A percentile compares a stretch with the other conserved stretches of the same genome.
These are phyloP conservation scores for Siniperca undulata DNA, from an alignment of 2,797 vertebrate genomes.

Conservation along the genomic window DNA sequence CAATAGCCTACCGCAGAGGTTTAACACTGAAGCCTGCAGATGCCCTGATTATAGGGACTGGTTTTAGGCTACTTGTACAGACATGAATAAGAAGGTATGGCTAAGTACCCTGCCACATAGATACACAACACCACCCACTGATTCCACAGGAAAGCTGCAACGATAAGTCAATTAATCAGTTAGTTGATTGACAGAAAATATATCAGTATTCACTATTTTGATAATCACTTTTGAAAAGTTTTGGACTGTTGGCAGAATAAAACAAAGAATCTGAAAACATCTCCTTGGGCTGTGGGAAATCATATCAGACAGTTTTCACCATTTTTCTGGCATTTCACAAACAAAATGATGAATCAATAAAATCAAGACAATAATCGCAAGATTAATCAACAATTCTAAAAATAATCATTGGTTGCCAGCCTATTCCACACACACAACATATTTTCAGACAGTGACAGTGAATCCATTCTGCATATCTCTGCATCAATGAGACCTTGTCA, in stretches of 20 bases:
- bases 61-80: neutral
- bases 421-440: neutral
- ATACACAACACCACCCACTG: neutral
- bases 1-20: neutral
- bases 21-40: neutral
- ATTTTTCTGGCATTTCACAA: constrained; percentile 2
- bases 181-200: neutral
- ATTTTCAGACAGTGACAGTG: neutral
- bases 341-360: neutral
- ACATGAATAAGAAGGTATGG: neutral
- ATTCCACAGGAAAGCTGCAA: neutral
- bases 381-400: neutral
- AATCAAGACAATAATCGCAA: neutral
- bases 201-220: neutral
- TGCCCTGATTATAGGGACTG: neutral
- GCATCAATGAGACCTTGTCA: neutral
- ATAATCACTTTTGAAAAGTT: neutral
- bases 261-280: neutral
- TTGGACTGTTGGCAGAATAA: neutral
- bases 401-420: neutral
- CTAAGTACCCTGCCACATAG: neutral
- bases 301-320: neutral
- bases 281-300: neutral
- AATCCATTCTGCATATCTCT: neutral
- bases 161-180: neutral